Percentiles rank a stretch among this genome's conserved stretches.
Evolutionary conservation across 92 coral and sea anemone genomes (phyloP).

Genomic region (Siderastrea radians): DNA sequence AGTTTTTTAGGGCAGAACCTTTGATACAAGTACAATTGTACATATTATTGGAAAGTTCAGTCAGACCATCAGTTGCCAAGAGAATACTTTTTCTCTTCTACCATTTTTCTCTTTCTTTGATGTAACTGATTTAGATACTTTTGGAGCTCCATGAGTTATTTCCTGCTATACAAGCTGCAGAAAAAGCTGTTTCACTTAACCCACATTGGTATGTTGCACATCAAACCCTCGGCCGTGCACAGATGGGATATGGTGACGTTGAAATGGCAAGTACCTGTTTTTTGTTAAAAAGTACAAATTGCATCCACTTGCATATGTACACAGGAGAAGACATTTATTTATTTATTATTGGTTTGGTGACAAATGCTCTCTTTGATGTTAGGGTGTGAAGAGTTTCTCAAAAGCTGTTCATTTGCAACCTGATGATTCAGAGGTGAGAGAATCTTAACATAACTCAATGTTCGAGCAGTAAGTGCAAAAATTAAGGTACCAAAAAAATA

Average conservation of each 20-base stretch:
- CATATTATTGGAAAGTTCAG: not conserved
- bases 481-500: not conserved
- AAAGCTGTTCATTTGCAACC: constrained; percentile 89
- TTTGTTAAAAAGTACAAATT: not conserved
- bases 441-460: not conserved
- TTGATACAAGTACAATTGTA: too few species aligned
- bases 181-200: constrained; percentile 83
- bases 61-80: not conserved
- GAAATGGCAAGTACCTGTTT: constrained; percentile 74
- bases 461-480: not conserved
- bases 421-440: constrained; percentile 83
- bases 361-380: not conserved
- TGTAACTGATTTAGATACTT: constrained; percentile 63
- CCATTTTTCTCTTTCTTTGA: not conserved
- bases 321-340: too few species aligned
- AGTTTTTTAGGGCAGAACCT: too few species aligned
- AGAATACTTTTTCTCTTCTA: too few species aligned
- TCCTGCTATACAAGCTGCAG: constrained; percentile 93
- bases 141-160: constrained; percentile 91
- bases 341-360: too few species aligned
- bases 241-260: constrained; percentile 92
- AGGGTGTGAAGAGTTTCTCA: constrained; percentile 93
- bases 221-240: constrained; percentile 98
- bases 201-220: constrained; percentile 78
- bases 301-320: too few species aligned